These are phyloP conservation scores for Triops cancriformis DNA, from an alignment of 1,140 invertebrate genomes.

Conservation along the genomic window DNA sequence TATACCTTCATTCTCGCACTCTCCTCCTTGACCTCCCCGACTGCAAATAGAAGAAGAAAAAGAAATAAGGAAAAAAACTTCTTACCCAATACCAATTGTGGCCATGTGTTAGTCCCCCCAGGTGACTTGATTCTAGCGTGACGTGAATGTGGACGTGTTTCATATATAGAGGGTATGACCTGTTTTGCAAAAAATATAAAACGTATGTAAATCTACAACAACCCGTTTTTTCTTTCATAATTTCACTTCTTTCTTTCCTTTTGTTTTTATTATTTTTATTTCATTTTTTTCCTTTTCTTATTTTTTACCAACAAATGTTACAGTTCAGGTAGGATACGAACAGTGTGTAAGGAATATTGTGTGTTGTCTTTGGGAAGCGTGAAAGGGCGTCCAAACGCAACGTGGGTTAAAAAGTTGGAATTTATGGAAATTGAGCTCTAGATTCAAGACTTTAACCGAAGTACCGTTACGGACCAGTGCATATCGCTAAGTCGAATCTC, in stretches of 20 bases:
- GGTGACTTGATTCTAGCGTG: constrained; percentile 9
- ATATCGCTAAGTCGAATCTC: background rate
- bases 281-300: too few relatives aligned
- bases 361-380: background rate
- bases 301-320: too few relatives aligned
- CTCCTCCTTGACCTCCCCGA: background rate
- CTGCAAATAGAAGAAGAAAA: background rate
- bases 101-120: constrained; percentile 10
- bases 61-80: too few relatives aligned
- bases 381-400: background rate
- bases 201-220: background rate
- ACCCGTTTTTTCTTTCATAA: background rate
- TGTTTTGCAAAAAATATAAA: constrained; percentile 14
- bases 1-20: background rate
- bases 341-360: background rate
- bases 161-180: constrained; percentile 5
- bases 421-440: constrained; percentile 1
- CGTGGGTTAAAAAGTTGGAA: background rate
- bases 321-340: too few relatives aligned
- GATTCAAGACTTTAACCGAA: background rate
- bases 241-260: too few relatives aligned
- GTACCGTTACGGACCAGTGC: background rate
- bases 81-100: background rate
- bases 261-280: too few relatives aligned
- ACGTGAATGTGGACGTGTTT: constrained; percentile 13